These are phyloP conservation scores for Salvelinus namaycush DNA, from an alignment of 2,113 vertebrate genomes.

Conservation along the genomic window DNA sequence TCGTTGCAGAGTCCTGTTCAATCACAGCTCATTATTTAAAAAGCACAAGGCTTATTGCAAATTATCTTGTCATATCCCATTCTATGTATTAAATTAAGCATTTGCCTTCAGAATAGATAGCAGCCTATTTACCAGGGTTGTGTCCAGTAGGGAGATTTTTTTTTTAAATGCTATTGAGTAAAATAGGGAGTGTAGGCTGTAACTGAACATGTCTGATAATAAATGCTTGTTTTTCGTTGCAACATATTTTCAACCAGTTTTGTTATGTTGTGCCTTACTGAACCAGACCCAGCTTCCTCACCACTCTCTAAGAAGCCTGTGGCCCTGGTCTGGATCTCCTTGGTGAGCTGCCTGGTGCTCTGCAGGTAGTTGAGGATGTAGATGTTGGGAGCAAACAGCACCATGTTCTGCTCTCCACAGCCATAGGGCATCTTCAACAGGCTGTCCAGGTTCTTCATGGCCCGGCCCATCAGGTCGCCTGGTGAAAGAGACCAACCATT, in stretches of 20 bases:
- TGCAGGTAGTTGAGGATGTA: conserved; percentile 82
- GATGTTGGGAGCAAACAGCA: conserved; percentile 83
- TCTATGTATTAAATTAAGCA: not conserved
- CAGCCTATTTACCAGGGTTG: no score
- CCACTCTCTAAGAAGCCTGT: conserved; percentile 73
- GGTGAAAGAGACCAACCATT: not conserved
- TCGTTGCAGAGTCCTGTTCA: not conserved
- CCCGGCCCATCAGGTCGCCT: conserved; percentile 82
- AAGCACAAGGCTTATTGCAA: no score
- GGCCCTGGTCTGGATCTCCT: conserved; percentile 66
- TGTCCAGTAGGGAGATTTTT: no score
- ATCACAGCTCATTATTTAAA: no score
- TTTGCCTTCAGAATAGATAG: no score
- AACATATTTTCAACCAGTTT: no score
- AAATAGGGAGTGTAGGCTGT: no score
- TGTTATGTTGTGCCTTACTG: no score
- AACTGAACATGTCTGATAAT: no score
- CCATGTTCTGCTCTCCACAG: conserved; percentile 88
- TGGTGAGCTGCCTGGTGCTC: conserved; percentile 71
- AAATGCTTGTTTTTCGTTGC: no score
- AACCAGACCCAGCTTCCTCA: conserved; percentile 43
- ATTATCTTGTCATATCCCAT: not conserved
- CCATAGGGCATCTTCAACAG: conserved; percentile 79
- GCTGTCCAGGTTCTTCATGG: conserved; percentile 75
- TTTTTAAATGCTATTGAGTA: no score